A percentile compares a stretch with the other conserved stretches of the same genome.
These are phyloP conservation scores for Fragum whitleyi DNA, from an alignment of 2,888 invertebrate genomes.

Conservation along the genomic window DNA sequence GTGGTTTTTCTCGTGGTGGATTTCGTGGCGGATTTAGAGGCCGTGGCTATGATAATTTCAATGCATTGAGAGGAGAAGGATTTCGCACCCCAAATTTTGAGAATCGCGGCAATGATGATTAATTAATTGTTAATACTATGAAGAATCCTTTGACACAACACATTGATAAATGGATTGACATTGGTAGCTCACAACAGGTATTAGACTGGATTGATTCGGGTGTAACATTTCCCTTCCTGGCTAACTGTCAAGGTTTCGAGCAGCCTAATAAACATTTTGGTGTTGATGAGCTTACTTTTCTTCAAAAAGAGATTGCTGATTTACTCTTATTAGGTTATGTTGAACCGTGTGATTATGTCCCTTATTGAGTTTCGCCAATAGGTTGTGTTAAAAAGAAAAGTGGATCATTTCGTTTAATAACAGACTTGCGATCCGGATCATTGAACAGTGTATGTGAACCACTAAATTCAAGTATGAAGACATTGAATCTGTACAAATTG, in stretches of 20 bases:
- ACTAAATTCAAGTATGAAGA: constrained; percentile 42
- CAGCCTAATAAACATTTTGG: background rate
- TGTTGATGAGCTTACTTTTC: background rate
- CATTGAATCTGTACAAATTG: constrained; percentile 25
- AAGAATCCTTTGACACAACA: background rate
- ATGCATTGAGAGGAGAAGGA: background rate
- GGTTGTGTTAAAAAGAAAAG: constrained; percentile 26
- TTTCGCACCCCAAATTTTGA: background rate
- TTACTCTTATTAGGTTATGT: constrained; percentile 31
- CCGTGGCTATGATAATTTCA: background rate
- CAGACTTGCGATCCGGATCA: constrained; percentile 29
- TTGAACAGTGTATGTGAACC: constrained; percentile 16
- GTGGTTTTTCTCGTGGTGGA: background rate
- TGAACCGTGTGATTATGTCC: constrained; percentile 27
- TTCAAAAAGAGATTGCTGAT: constrained; percentile 16
- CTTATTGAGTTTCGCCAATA: constrained; percentile 33
- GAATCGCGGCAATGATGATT: background rate
- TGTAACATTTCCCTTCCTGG: constrained; percentile 22
- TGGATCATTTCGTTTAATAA: constrained; percentile 26
- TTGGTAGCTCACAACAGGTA: constrained; percentile 3
- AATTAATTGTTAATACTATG: no score
- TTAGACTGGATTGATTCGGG: constrained; percentile 30
- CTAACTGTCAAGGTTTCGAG: constrained; percentile 21
- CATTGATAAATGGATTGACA: constrained; percentile 6
- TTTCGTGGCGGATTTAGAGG: background rate